Evolutionary conservation across 2,113 vertebrate species (phyloP).

Genomic region (Plecotus auritus): DNA sequence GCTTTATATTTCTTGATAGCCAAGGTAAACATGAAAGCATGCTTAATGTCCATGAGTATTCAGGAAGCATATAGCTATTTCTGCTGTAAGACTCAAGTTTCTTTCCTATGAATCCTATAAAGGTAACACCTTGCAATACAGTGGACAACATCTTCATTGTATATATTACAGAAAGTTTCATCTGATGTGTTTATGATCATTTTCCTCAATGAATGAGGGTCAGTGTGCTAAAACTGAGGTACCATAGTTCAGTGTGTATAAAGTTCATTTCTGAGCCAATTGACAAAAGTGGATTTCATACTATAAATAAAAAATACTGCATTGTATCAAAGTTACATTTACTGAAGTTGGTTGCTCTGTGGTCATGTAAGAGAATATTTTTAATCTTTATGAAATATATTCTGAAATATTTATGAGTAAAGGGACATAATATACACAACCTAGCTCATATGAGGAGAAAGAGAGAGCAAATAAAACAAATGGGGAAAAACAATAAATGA

Average conservation of each 20-base stretch:
- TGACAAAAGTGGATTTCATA: not conserved
- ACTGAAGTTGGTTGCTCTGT: not conserved
- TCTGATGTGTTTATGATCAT: not conserved
- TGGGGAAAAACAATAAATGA: not conserved
- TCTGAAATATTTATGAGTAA: not conserved
- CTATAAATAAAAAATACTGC: not conserved
- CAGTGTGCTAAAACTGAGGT: not conserved
- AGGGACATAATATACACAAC: not conserved
- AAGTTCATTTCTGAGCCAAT: not conserved
- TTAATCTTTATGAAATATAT: not conserved
- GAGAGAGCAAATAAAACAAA: not conserved
- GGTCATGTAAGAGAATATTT: not conserved
- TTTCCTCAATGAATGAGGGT: not conserved
- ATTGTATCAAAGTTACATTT: not conserved
- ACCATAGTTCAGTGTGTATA: not conserved
- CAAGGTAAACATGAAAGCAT: not conserved
- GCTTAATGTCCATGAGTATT: not conserved
- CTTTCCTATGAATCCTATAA: not conserved
- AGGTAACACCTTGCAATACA: not conserved
- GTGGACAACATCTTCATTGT: not conserved
- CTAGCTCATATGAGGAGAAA: not conserved
- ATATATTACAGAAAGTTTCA: not conserved
- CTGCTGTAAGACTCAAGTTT: not conserved
- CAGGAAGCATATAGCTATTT: not conserved
- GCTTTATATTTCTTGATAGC: not conserved